A percentile compares a stretch with the other conserved stretches of the same genome.
phyloP scores from a whole-genome alignment of 2,113 vertebrate genomes.

The Megaleporinus macrocephalus region DNA sequence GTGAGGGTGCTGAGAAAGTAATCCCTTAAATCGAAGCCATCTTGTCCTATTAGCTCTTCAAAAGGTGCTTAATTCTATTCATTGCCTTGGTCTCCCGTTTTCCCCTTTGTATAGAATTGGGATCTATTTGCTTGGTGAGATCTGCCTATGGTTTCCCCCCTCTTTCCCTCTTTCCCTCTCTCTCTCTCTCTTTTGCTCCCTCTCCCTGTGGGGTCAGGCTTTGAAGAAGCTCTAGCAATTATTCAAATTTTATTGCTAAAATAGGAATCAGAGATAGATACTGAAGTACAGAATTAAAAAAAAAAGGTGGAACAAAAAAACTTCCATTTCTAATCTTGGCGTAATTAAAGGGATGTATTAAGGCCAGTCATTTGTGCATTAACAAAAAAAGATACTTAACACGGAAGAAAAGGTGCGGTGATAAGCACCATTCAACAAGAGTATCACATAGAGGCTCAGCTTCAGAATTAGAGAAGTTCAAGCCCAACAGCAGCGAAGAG shows the following conservation, averaged over 20 bases:
- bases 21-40: constrained; percentile 48
- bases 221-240: constrained; percentile 51
- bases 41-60: constrained; percentile 53
- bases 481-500: constrained; percentile 1
- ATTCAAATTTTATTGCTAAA: constrained; percentile 58
- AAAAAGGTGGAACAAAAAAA: constrained; percentile 48
- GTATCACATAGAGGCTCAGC: constrained; percentile 2
- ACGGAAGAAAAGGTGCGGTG: constrained; percentile 31
- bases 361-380: constrained; percentile 31
- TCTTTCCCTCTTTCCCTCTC: constrained; percentile 22
- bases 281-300: constrained; percentile 28
- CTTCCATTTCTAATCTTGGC: constrained; percentile 48
- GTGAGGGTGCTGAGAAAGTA: constrained; percentile 15
- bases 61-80: constrained; percentile 58
- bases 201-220: constrained; percentile 44
- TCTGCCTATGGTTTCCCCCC: constrained; percentile 35
- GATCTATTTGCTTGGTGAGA: constrained; percentile 51
- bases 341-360: constrained; percentile 51
- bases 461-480: constrained; percentile 43
- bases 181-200: neutral
- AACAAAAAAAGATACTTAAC: constrained; percentile 37
- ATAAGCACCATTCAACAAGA: constrained; percentile 36
- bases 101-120: constrained; percentile 38
- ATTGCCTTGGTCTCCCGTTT: constrained; percentile 35
- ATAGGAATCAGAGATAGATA: constrained; percentile 49